Evolutionary conservation across 2,797 vertebrate species (phyloP), one percentile per base, ranked within the genome.

Genomic region (Scleropages formosus): DNA sequence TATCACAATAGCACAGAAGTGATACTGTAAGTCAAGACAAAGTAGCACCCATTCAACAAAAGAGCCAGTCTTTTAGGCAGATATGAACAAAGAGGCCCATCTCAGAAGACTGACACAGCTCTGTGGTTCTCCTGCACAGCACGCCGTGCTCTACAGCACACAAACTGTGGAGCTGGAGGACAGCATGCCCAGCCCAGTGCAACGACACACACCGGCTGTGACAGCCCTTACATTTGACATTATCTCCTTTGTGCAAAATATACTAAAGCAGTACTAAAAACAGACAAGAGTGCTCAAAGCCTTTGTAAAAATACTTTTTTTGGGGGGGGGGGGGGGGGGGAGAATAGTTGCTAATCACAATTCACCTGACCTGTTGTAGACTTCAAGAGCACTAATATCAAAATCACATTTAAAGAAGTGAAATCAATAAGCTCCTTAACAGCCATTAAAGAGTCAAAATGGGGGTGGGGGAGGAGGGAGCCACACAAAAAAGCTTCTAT

Each of bases 401-500:
- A n/a, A n/a, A 2, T 31, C 39, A 39, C 2, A 6, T 39, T 2
- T 39, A 6, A 39, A 39, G 6, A n/a, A 39, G 39, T 6, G 39
- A 39, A 39, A 31, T 39, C 31, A 39, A 6, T 31, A 39, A 39
- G 31, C 31, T n/a, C n/a, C n/a, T n/a, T n/a, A n/a, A n/a, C n/a
- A n/a, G n/a, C n/a, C n/a, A n/a, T n/a, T n/a, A n/a, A n/a, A n/a
- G n/a, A n/a, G n/a, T n/a, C n/a, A n/a, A n/a, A n/a, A n/a, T n/a
- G n/a, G n/a, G n/a, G n/a, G n/a, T n/a, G n/a, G n/a, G 49, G 15
- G 15, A 53, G 24, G 49, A n/a, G n/a, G 13, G 27, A 75, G 27
- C 27, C 18, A 49, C 6, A 70, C 27, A 51, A 64, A 46, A 56
- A 75, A 67, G 83, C 79, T 39, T n/a, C 39, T 2, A 39, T 39